Evolutionary conservation across 2,888 invertebrate genomes (phyloP).

Genomic region (Argyresthia albistria): DNA sequence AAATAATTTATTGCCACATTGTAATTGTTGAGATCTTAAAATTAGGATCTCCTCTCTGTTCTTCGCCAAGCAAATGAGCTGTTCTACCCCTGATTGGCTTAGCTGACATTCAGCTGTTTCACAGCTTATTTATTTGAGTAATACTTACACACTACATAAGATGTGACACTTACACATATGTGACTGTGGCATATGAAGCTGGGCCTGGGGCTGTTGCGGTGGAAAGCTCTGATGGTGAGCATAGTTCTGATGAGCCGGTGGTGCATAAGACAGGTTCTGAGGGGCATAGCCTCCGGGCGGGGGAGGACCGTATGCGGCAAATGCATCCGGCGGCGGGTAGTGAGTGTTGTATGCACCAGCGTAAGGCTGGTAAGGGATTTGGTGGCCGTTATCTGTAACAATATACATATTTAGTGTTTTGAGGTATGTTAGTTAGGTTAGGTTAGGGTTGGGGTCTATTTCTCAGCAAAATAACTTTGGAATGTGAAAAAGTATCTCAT

Average conservation of each 20-base stretch:
- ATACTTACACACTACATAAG: no score
- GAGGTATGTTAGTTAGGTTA: not conserved
- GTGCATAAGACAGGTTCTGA: conserved; percentile 62
- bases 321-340: conserved; percentile 64
- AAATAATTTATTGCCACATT: no score
- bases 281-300: conserved; percentile 63
- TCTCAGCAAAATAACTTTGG: no score
- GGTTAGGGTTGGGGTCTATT: no score
- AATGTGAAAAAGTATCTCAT: no score
- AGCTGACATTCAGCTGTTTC: no score
- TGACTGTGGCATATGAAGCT: conserved; percentile 59
- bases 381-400: conserved; percentile 65
- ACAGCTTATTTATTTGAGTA: no score
- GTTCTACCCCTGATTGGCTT: no score
- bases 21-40: no score
- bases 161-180: conserved; percentile 49
- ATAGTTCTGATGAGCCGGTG: conserved; percentile 66
- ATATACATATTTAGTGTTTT: not conserved
- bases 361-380: conserved; percentile 66
- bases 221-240: conserved; percentile 64
- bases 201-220: conserved; percentile 55
- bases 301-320: conserved; percentile 61
- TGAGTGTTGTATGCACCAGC: conserved; percentile 67
- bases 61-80: no score
- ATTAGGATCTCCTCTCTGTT: no score